Base-by-base conservation (phyloP, 2,113 vertebrate genomes). In the Rattus norvegicus region DNA sequence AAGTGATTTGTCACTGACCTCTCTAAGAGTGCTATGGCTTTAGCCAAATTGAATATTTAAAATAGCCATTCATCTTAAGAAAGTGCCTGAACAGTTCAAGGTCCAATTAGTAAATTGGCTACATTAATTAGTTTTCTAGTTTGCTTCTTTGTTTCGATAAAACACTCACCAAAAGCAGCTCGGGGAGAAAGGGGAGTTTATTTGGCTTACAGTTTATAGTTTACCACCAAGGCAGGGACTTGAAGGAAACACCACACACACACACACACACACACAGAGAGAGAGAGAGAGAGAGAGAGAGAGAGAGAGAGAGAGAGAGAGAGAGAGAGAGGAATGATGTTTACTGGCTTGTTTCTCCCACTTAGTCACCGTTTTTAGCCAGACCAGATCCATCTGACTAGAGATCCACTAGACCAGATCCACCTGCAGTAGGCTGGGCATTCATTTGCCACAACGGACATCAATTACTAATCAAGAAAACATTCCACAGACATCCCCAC, bases 71-170 rank as follows among this genome's bases (percentile, higher is more conserved):
- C 97, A 94, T 97, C 81, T 97, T 96, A 97, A 97, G 92, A 93
- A 65, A 16, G 96, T 92, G 70, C 75, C 95, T 95, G 94, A 33
- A 54, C 63, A 76, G 91, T 80, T 97, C 75, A 95, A 95, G 88
- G 84, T 61, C 49, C 94, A 97, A 96, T 98, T 96, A 97, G 92
- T 84, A 91, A 97, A 96, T 80, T 94, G 97, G 97, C 95, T 98
- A 79, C 94, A 97, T 94, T 96, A 98, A 98, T 98, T 98, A 30
- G 59, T 65, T 65, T 85, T 47, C 59, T 47, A 19, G 83, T 65
- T 30, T 85, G 59, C 9, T 65, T 47, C 83, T 85, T 39, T 85
- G 59, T 85, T 65, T 8, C 20, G 59, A 61, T 20, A 47, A 30
- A 85, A 47, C 59, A 20, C 83, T 65, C 13, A 85, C 59, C 39